Percentiles rank a stretch among this genome's conserved stretches.
These are phyloP conservation scores for Dicyrtomina minuta DNA, from an alignment of 2,888 invertebrate genomes.

Conservation along the genomic window DNA sequence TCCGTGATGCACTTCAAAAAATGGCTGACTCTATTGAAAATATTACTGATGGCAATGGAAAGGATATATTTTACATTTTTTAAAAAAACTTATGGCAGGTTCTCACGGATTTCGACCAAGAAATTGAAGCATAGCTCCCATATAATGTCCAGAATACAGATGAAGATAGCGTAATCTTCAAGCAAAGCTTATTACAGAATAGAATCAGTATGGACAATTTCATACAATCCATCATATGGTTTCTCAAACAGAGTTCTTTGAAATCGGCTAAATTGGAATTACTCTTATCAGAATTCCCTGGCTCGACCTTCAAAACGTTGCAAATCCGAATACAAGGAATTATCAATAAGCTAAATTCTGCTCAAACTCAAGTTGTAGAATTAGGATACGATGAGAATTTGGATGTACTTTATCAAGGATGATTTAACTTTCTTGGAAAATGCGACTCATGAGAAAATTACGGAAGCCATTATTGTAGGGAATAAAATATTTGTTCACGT, in stretches of 20 bases:
- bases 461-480: no score
- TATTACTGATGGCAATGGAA: neutral
- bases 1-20: no score
- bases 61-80: neutral
- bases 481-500: no score
- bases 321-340: no score
- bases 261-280: constrained; percentile 1
- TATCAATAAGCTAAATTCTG: no score
- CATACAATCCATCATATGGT: constrained; percentile 7
- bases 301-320: no score
- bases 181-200: constrained; percentile 22
- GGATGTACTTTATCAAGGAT: no score
- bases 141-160: constrained; percentile 13
- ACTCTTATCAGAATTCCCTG: neutral
- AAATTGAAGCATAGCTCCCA: constrained; percentile 10
- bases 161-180: constrained; percentile 21
- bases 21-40: no score
- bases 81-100: neutral
- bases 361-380: no score
- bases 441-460: no score
- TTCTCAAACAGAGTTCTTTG: constrained; percentile 3
- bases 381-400: no score
- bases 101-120: neutral
- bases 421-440: no score
- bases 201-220: constrained; percentile 19